These are phyloP conservation scores for Euphydryas editha DNA, from an alignment of 2,888 invertebrate species.

Conservation along the genomic window DNA sequence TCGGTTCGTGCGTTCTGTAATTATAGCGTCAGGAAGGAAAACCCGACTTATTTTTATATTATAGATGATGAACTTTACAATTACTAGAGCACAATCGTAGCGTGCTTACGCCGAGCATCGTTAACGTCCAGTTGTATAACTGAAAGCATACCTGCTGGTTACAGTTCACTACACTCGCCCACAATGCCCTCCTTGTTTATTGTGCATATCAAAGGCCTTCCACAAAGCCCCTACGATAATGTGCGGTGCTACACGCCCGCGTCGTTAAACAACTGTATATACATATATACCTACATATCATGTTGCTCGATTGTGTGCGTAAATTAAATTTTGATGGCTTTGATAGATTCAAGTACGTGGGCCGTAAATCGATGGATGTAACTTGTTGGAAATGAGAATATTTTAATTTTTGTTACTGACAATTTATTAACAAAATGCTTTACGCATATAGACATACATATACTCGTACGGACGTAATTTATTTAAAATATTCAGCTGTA, in stretches of 20 bases:
- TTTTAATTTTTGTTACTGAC: background rate
- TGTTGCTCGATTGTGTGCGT: conserved; percentile 27
- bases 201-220: conserved; percentile 64
- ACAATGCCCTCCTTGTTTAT: conserved; percentile 62
- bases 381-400: background rate
- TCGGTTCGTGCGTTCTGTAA: no score
- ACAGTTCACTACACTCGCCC: conserved; percentile 54
- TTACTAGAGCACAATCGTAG: conserved; percentile 20
- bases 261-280: conserved; percentile 36
- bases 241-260: conserved; percentile 44
- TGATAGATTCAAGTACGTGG: conserved; percentile 21
- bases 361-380: conserved; percentile 16
- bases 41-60: no score
- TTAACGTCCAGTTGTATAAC: conserved; percentile 29
- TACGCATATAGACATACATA: background rate
- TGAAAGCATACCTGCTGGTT: conserved; percentile 35
- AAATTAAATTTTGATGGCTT: conserved; percentile 35
- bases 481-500: no score
- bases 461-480: background rate
- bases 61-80: conserved; percentile 21
- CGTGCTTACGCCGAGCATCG: conserved; percentile 24
- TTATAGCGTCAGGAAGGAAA: no score
- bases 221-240: conserved; percentile 58
- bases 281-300: conserved; percentile 1
- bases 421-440: background rate